phyloP scores from a whole-genome alignment of 1,140 invertebrate species.

The Psilanteris sp. region DNA sequence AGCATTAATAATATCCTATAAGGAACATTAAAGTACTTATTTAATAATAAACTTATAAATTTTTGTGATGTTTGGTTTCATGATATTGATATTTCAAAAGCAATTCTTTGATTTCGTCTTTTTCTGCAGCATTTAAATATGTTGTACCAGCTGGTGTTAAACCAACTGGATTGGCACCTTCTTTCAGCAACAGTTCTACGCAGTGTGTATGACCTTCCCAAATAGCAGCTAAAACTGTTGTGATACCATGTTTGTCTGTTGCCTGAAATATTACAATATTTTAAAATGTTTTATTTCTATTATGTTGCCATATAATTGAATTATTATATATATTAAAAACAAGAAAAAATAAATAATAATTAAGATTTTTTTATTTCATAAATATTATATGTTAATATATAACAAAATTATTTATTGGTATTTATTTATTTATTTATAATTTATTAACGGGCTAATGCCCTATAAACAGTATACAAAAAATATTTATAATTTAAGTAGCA shows the following conservation, averaged over 20 bases:
- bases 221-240: conserved; percentile 93
- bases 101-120: conserved; percentile 92
- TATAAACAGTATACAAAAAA: too few species aligned
- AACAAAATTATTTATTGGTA: too few species aligned
- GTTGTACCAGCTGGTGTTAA: conserved; percentile 91
- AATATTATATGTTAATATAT: too few species aligned
- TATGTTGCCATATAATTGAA: too few species aligned
- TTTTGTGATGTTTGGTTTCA: conserved; percentile 69
- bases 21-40: conserved; percentile 77
- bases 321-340: too few species aligned
- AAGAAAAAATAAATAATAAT: too few species aligned
- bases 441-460: too few species aligned
- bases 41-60: conserved; percentile 73
- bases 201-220: conserved; percentile 97
- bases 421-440: too few species aligned
- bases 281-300: too few species aligned
- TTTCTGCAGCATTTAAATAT: conserved; percentile 94
- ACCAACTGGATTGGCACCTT: conserved; percentile 91
- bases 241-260: conserved; percentile 96
- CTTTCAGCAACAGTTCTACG: conserved; percentile 91
- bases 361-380: too few species aligned
- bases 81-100: conserved; percentile 77
- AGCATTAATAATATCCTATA: conserved; percentile 73
- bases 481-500: too few species aligned
- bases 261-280: conserved; percentile 76